phyloP scores from a whole-genome alignment of 2,888 invertebrate species.

The Ectemnius cavifrons region DNA sequence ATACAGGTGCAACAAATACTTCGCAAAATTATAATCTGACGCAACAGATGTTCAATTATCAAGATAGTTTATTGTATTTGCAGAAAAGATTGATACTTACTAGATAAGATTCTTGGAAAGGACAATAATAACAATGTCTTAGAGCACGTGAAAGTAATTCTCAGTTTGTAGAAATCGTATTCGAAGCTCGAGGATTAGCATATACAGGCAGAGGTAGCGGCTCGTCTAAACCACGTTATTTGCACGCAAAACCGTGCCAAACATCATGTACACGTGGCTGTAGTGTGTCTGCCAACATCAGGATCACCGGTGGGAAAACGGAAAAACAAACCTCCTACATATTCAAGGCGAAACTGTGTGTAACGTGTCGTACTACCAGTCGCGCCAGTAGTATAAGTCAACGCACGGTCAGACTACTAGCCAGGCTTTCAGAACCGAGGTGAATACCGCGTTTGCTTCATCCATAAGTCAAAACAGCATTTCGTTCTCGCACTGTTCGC shows the following conservation, averaged over 20 bases:
- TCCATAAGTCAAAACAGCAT: too few species aligned
- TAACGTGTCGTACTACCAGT: constrained; percentile 30
- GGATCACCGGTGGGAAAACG: not conserved
- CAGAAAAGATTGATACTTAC: too few species aligned
- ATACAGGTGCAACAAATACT: too few species aligned
- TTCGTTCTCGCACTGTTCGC: too few species aligned
- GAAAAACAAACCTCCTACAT: constrained; percentile 26
- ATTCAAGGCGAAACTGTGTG: constrained; percentile 26
- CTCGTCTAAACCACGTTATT: constrained; percentile 4
- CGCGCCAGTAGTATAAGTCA: constrained; percentile 26
- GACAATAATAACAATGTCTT: not conserved
- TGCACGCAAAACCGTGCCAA: constrained; percentile 5
- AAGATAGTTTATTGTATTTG: too few species aligned
- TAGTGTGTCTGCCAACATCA: not conserved
- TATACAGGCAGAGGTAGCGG: not conserved
- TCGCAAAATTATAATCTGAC: too few species aligned
- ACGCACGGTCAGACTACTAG: constrained; percentile 8
- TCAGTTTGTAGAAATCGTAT: not conserved
- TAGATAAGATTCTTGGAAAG: too few species aligned
- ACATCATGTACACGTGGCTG: not conserved
- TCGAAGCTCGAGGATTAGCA: not conserved
- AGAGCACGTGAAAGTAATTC: not conserved
- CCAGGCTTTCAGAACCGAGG: too few species aligned
- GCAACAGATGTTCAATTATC: too few species aligned
- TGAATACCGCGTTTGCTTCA: too few species aligned